These are phyloP conservation scores for Heliangelus exortis DNA, from an alignment of 2,797 vertebrate genomes.

Conservation along the genomic window DNA sequence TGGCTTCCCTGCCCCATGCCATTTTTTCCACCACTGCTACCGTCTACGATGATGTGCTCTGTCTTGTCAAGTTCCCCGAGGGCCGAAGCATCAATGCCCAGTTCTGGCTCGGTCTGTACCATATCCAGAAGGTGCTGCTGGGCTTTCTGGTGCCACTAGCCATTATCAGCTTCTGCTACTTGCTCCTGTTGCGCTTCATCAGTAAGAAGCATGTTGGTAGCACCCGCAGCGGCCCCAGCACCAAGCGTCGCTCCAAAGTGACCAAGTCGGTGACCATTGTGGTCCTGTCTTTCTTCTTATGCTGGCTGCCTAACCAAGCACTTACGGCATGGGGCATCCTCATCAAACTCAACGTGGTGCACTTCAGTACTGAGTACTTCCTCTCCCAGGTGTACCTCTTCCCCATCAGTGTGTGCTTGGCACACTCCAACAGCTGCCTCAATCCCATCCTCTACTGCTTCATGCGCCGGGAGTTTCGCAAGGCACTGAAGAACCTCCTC, in stretches of 20 bases:
- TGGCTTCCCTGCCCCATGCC: conserved; percentile 89
- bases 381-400: conserved; percentile 91
- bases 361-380: conserved; percentile 93
- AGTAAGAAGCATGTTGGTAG: conserved; percentile 83
- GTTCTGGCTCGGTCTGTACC: conserved; percentile 93
- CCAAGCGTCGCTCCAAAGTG: conserved; percentile 89
- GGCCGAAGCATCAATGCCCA: conserved; percentile 80
- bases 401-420: conserved; percentile 93
- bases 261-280: conserved; percentile 93
- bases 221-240: conserved; percentile 80
- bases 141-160: conserved; percentile 89
- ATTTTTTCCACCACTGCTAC: conserved; percentile 90
- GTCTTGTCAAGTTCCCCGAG: conserved; percentile 89
- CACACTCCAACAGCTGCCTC: conserved; percentile 96
- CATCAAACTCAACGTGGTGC: conserved; percentile 91
- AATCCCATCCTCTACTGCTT: conserved; percentile 95
- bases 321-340: conserved; percentile 94
- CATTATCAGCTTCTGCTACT: conserved; percentile 88
- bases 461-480: conserved; percentile 93
- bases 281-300: conserved; percentile 94
- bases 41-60: conserved; percentile 89
- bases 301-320: conserved; percentile 97
- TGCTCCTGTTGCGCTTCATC: conserved; percentile 90
- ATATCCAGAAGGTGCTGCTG: conserved; percentile 91
- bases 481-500: conserved; percentile 89